Percentiles rank a stretch among this genome's conserved stretches.
These are phyloP conservation scores for Ophioninae sp. DNA, from an alignment of 2,888 invertebrate species.

Conservation along the genomic window DNA sequence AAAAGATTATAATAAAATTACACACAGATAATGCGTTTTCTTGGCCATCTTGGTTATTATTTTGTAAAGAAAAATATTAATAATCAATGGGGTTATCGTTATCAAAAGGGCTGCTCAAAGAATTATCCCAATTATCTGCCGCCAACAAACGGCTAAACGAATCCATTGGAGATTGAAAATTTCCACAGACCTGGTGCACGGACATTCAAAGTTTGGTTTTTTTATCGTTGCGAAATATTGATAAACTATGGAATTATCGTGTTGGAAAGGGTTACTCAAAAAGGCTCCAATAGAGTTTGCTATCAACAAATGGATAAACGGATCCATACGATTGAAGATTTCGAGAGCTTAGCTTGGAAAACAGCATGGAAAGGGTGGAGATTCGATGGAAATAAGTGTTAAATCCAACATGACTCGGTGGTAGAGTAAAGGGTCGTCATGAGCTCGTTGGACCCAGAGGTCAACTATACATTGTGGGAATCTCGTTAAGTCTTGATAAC, in stretches of 20 bases:
- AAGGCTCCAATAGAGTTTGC: too few species aligned
- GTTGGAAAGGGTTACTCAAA: too few species aligned
- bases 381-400: constrained; percentile 28
- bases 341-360: background rate
- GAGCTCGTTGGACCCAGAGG: constrained; percentile 17
- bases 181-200: too few species aligned
- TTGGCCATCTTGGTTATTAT: background rate
- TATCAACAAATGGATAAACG: background rate
- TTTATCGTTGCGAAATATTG: too few species aligned
- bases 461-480: constrained; percentile 56
- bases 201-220: too few species aligned
- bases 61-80: background rate
- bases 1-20: background rate
- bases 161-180: too few species aligned
- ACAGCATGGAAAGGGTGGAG: background rate
- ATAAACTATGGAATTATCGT: too few species aligned
- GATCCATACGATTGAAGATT: background rate
- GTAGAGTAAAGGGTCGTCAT: constrained; percentile 4
- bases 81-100: background rate
- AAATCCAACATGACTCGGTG: background rate
- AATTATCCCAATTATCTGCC: too few species aligned
- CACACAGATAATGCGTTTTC: background rate
- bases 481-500: constrained; percentile 77
- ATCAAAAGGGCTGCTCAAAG: background rate
- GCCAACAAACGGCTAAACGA: too few species aligned